Percentiles rank a stretch among this genome's conserved stretches.
Evolutionary conservation across 2,888 invertebrate species (phyloP).

Genomic region (Nomada ruficornis): DNA sequence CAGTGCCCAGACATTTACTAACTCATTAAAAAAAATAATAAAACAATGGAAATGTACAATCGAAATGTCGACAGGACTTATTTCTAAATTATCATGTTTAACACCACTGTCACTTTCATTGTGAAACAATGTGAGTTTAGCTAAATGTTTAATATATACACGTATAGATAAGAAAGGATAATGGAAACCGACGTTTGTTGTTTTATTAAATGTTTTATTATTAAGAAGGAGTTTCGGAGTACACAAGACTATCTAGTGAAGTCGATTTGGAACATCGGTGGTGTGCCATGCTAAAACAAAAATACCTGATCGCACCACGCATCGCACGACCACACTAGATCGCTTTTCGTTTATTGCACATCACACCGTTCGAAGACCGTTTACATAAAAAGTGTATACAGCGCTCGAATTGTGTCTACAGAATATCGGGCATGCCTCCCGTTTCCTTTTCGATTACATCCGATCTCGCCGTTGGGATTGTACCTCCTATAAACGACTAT

Average conservation of each 20-base stretch:
- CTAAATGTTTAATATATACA: too few relatives aligned
- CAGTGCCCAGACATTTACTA: neutral
- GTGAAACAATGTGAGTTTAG: too few relatives aligned
- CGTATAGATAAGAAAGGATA: neutral
- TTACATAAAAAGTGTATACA: conserved; percentile 58
- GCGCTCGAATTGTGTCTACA: conserved; percentile 39
- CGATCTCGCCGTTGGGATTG: conserved; percentile 48
- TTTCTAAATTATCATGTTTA: too few relatives aligned
- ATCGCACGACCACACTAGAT: conserved; percentile 49
- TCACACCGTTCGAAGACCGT: conserved; percentile 58
- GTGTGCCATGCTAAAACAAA: conserved; percentile 75
- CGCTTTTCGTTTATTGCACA: conserved; percentile 68
- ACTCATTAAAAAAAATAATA: neutral
- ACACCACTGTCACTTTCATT: too few relatives aligned
- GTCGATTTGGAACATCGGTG: conserved; percentile 74
- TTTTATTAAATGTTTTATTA: conserved; percentile 80
- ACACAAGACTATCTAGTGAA: conserved; percentile 77
- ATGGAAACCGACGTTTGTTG: conserved; percentile 1
- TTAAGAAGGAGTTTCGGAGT: conserved; percentile 77
- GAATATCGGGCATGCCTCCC: conserved; percentile 39
- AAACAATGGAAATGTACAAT: neutral
- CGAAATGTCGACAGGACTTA: too few relatives aligned
- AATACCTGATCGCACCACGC: conserved; percentile 74
- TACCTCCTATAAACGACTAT: conserved; percentile 59
- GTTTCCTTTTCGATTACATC: conserved; percentile 35